A percentile compares a stretch with the other conserved stretches of the same genome.
These are phyloP conservation scores for Zaprionus nigranus DNA, from an alignment of 1,140 invertebrate species.

Conservation along the genomic window DNA sequence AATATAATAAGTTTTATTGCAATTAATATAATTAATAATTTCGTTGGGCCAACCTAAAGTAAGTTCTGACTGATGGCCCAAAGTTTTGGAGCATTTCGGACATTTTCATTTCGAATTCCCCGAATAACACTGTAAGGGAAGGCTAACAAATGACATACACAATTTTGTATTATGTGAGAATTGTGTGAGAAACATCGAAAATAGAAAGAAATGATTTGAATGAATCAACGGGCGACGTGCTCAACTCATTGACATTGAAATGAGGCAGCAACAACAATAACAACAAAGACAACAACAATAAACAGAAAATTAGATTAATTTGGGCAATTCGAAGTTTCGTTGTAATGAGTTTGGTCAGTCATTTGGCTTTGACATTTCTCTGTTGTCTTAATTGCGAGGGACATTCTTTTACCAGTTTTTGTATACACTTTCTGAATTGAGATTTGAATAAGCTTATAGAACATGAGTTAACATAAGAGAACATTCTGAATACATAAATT, in stretches of 20 bases:
- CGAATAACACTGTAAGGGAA: constrained; percentile 16
- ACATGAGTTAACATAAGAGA: background rate
- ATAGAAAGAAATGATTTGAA: constrained; percentile 61
- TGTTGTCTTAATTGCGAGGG: constrained; percentile 73
- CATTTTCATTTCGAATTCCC: constrained; percentile 21
- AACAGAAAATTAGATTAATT: constrained; percentile 80
- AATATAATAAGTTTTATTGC: background rate
- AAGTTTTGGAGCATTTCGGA: constrained; percentile 3
- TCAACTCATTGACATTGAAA: constrained; percentile 78
- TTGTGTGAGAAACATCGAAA: constrained; percentile 64
- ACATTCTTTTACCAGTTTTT: constrained; percentile 23
- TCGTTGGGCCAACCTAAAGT: background rate
- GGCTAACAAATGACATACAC: constrained; percentile 67
- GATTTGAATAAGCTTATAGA: background rate
- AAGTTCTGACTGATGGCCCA: constrained; percentile 12
- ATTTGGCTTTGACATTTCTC: constrained; percentile 74
- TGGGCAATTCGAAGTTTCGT: constrained; percentile 79
- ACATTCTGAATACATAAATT: too few relatives aligned
- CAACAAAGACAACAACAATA: constrained; percentile 33
- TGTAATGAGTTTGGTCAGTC: constrained; percentile 80
- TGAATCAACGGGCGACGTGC: constrained; percentile 54
- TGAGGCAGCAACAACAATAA: constrained; percentile 24
- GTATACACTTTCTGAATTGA: background rate
- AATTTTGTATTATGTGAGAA: constrained; percentile 70
- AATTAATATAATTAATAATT: constrained; percentile 16